A percentile compares a stretch with the other conserved stretches of the same genome.
These are phyloP conservation scores for Tolypeutes matacus DNA, from an alignment of 2,797 vertebrate genomes.

Conservation along the genomic window DNA sequence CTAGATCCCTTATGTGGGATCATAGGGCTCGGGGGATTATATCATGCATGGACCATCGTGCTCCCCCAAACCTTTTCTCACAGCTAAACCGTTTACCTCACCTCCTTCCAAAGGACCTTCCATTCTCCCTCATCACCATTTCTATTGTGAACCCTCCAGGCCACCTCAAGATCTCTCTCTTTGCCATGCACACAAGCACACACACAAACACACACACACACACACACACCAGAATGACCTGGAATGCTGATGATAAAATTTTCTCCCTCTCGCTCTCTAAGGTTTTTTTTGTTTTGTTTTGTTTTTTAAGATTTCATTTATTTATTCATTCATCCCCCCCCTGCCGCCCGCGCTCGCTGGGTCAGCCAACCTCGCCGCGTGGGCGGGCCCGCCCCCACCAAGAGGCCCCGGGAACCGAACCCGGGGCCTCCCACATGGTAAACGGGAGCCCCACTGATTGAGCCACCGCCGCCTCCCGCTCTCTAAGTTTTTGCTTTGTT, in stretches of 20 bases:
- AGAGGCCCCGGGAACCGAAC: too few relatives aligned
- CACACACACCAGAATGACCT: neutral
- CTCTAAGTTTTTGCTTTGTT: neutral
- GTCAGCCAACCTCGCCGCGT: too few relatives aligned
- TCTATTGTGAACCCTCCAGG: neutral
- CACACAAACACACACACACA: neutral
- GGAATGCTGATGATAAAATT: neutral
- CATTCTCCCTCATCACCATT: neutral
- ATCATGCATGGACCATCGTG: neutral
- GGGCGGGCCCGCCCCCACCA: too few relatives aligned
- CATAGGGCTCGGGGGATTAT: neutral
- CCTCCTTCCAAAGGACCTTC: neutral
- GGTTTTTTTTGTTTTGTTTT: too few relatives aligned
- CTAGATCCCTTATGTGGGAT: neutral
- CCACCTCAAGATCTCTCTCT: neutral
- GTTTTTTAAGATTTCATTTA: too few relatives aligned
- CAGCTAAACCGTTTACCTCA: neutral
- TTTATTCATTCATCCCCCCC: too few relatives aligned
- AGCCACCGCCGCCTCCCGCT: too few relatives aligned
- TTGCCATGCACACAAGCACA: neutral
- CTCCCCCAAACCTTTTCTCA: neutral
- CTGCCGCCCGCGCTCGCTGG: too few relatives aligned
- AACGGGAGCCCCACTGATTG: too few relatives aligned
- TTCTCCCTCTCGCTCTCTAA: neutral
- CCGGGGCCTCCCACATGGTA: too few relatives aligned